Conservation (phyloP, 2,113 vertebrate genomes). For the Sterrhoptilus dennistouni region DNA sequence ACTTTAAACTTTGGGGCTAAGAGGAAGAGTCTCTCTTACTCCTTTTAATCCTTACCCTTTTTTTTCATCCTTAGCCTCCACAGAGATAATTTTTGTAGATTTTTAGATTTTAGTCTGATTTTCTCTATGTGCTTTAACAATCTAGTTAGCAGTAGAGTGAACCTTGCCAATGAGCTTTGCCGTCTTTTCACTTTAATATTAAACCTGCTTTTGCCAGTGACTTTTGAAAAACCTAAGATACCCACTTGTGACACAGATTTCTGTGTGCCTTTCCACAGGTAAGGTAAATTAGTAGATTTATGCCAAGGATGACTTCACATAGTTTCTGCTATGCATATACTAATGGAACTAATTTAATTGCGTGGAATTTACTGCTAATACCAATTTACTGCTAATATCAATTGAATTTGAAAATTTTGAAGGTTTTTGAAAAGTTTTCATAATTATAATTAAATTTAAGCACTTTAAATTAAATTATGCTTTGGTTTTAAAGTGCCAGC, state of each 20-base stretch:
- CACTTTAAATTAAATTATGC: not conserved
- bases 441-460: not conserved
- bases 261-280: not conserved
- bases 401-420: not conserved
- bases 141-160: not conserved
- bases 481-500: not conserved
- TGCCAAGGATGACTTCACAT: not conserved
- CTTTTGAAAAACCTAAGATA: not conserved
- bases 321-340: not conserved
- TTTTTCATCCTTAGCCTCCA: not conserved
- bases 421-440: not conserved
- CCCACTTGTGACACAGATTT: not conserved
- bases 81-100: accelerated
- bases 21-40: not conserved
- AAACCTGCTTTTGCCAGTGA: not conserved
- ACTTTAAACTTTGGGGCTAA: not conserved
- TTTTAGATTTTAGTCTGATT: not conserved
- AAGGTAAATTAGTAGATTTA: not conserved
- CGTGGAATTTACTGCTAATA: not conserved
- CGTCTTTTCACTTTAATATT: not conserved
- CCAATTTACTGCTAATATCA: not conserved
- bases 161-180: not conserved
- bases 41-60: not conserved
- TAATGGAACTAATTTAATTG: not conserved
- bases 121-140: not conserved